Percentiles rank a stretch among this genome's conserved stretches.
Evolutionary conservation across 1,140 invertebrate species (phyloP).

Genomic region (Chrysoperla carnea): DNA sequence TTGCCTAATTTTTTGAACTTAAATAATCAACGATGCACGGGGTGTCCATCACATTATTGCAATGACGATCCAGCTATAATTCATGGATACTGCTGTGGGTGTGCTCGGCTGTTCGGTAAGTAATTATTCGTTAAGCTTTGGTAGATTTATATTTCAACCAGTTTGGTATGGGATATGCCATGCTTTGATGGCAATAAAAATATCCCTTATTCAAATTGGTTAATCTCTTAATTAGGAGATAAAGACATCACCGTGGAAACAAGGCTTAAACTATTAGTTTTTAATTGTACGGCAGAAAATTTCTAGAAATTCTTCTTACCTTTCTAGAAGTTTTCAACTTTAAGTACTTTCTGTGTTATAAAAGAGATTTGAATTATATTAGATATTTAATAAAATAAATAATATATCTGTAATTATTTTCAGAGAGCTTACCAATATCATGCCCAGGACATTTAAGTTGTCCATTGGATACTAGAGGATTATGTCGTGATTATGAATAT

Average conservation of each 20-base stretch:
- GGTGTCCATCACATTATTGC: constrained; percentile 32
- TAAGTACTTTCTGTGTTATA: no score
- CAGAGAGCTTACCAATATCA: constrained; percentile 30
- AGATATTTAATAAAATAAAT: no score
- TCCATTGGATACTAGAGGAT: constrained; percentile 28
- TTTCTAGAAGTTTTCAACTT: no score
- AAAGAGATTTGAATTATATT: no score
- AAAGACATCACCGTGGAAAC: no score
- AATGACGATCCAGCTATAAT: constrained; percentile 39
- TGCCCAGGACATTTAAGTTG: constrained; percentile 31
- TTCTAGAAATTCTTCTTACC: no score
- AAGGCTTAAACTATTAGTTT: no score
- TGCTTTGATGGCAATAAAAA: not conserved
- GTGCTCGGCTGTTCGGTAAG: constrained; percentile 32
- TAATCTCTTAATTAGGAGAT: not conserved
- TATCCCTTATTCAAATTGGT: not conserved
- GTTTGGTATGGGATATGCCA: not conserved
- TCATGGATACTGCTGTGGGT: constrained; percentile 40
- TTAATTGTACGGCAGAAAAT: no score
- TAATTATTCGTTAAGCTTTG: no score
- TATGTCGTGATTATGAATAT: constrained; percentile 36
- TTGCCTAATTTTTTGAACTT: no score
- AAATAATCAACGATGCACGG: constrained; percentile 19
- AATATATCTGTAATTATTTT: no score
- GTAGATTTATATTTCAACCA: not conserved